Evolutionary conservation across 1,140 invertebrate genomes (phyloP).

Genomic region (Trachymyrmex cornetzi): DNA sequence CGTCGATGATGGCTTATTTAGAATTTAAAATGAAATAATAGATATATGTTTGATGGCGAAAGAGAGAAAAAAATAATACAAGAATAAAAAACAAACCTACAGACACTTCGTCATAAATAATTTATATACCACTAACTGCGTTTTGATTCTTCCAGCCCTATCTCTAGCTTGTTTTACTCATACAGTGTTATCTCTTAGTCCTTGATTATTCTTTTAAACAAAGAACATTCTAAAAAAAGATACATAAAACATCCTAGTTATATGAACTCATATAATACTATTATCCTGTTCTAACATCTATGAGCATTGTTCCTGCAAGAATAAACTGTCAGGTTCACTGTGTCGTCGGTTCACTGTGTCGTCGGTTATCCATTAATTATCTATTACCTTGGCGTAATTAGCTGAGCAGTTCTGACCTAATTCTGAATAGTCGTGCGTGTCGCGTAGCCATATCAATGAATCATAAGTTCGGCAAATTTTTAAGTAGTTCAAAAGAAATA

Average conservation of each 20-base stretch:
- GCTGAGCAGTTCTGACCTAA: slow-evolving; percentile 51
- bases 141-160: too few species aligned
- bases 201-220: too few species aligned
- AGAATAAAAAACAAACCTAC: too few species aligned
- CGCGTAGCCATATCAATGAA: slow-evolving; percentile 16
- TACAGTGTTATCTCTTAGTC: too few species aligned
- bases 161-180: too few species aligned
- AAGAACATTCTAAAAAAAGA: background rate
- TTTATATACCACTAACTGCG: too few species aligned
- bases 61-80: too few species aligned
- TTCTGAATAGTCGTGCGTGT: slow-evolving; percentile 19
- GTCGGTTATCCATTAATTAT: slow-evolving; percentile 62
- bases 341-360: slow-evolving; percentile 54
- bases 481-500: background rate
- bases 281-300: slow-evolving; percentile 45
- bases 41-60: too few species aligned
- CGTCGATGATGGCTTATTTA: too few species aligned
- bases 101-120: too few species aligned
- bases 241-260: background rate
- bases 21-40: too few species aligned
- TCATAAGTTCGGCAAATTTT: slow-evolving; percentile 27
- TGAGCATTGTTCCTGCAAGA: slow-evolving; percentile 52
- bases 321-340: slow-evolving; percentile 51
- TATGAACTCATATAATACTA: background rate
- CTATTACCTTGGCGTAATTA: slow-evolving; percentile 57